Evolutionary conservation across 2,113 vertebrate genomes (phyloP).

Genomic region (Thunnus maccoyii): DNA sequence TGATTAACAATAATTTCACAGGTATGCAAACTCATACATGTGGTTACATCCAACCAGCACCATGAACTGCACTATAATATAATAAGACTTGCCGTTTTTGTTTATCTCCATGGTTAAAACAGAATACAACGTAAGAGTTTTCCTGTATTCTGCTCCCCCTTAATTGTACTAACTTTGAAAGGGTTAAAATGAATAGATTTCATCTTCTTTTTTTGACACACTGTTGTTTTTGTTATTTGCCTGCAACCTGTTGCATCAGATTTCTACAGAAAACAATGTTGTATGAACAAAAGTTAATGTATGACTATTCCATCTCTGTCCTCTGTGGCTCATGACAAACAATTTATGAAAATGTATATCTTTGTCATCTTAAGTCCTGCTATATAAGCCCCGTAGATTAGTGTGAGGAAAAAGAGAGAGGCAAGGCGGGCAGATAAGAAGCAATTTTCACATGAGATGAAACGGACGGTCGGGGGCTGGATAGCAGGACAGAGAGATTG

Average conservation of each 20-base stretch:
- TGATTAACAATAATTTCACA: too few species aligned
- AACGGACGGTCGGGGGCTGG: conserved; percentile 15
- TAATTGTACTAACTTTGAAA: neutral
- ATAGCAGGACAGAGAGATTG: conserved; percentile 61
- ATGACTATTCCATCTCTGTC: too few species aligned
- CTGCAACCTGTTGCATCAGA: neutral
- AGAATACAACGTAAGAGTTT: too few species aligned
- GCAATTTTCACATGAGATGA: conserved; percentile 64
- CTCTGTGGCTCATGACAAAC: conserved; percentile 58
- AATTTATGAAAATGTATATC: conserved; percentile 62
- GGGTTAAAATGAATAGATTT: neutral
- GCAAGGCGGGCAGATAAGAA: conserved; percentile 63
- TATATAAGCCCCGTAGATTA: conserved; percentile 69
- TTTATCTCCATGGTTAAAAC: too few species aligned
- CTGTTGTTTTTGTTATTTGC: neutral
- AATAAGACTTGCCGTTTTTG: too few species aligned
- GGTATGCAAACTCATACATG: too few species aligned
- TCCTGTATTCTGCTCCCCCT: neutral
- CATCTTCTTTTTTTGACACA: neutral
- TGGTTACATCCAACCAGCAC: too few species aligned
- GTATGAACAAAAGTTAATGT: neutral
- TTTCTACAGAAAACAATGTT: conserved; percentile 12
- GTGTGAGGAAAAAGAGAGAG: conserved; percentile 52
- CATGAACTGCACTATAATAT: too few species aligned
- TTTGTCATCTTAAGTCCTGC: conserved; percentile 63